Conservation (phyloP, 30 jellyfish, hydroid and myxozoan species). For the Sanderia malayensis region DNA sequence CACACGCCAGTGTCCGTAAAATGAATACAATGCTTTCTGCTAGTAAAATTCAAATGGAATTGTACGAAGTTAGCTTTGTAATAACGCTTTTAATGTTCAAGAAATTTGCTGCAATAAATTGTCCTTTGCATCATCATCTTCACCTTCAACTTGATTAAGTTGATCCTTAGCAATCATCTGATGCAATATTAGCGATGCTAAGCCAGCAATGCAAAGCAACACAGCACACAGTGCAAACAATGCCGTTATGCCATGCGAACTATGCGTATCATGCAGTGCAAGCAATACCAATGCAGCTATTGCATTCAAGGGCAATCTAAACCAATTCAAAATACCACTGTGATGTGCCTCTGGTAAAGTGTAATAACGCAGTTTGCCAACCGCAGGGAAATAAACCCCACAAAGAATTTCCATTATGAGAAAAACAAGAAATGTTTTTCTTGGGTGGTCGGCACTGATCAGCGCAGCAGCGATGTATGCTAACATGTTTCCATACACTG, state of each 20-base stretch:
- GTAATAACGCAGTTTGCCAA: constrained; percentile 70
- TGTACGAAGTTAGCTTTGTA: too few species aligned
- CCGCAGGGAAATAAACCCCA: constrained; percentile 90
- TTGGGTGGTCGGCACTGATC: constrained; percentile 88
- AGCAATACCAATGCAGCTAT: constrained; percentile 83
- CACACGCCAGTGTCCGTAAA: too few species aligned
- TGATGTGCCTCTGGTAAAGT: constrained; percentile 78
- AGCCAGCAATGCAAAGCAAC: constrained; percentile 78
- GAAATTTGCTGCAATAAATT: background rate
- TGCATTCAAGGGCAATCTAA: constrained; percentile 85
- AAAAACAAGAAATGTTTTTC: constrained; percentile 69
- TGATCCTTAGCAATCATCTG: constrained; percentile 9
- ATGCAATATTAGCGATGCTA: constrained; percentile 64
- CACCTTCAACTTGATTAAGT: constrained; percentile 14
- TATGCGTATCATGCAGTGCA: constrained; percentile 88
- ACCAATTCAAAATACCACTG: constrained; percentile 88
- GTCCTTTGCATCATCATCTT: constrained; percentile 23
- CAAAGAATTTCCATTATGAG: constrained; percentile 76
- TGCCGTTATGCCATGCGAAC: constrained; percentile 85
- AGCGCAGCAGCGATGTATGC: constrained; percentile 83
- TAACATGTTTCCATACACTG: constrained; percentile 76
- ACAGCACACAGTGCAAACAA: constrained; percentile 84
- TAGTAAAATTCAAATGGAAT: too few species aligned
- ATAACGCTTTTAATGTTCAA: too few species aligned
- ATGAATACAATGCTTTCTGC: too few species aligned